phyloP scores from a whole-genome alignment of 2,113 vertebrate genomes.

The Hippocampus barbouri region DNA sequence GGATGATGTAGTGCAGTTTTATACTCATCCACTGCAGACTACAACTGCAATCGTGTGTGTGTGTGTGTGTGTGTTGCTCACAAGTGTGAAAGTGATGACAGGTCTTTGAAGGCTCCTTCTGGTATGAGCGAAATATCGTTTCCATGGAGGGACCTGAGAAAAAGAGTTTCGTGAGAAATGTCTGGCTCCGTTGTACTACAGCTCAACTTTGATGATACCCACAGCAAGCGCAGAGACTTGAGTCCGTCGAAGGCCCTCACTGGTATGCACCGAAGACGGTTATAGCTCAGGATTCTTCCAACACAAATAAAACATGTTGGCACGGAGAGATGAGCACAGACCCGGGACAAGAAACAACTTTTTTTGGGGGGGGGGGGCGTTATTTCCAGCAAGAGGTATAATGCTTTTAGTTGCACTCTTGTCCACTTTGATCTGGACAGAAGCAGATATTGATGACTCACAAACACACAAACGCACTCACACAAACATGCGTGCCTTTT shows the following conservation, averaged over 20 bases:
- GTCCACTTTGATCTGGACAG: not conserved
- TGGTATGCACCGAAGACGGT: constrained; percentile 88
- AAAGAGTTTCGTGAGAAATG: constrained; percentile 5
- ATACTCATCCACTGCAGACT: too few relatives aligned
- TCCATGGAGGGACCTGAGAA: constrained; percentile 89
- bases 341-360: not conserved
- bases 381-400: not conserved
- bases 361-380: not conserved
- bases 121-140: constrained; percentile 96
- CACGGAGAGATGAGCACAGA: constrained; percentile 14
- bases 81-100: constrained; percentile 92
- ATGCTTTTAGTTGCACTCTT: constrained; percentile 7
- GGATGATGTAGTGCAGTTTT: too few relatives aligned
- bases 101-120: constrained; percentile 92
- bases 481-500: not conserved
- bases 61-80: constrained; percentile 73
- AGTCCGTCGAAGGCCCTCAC: constrained; percentile 86
- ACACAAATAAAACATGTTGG: constrained; percentile 40
- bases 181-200: not conserved
- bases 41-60: constrained; percentile 11
- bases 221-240: constrained; percentile 88
- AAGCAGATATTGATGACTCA: not conserved
- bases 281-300: constrained; percentile 93
- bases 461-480: constrained; percentile 4
- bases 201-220: constrained; percentile 60